Conservation (phyloP, 2,113 vertebrate species). For the Suncus etruscus region DNA sequence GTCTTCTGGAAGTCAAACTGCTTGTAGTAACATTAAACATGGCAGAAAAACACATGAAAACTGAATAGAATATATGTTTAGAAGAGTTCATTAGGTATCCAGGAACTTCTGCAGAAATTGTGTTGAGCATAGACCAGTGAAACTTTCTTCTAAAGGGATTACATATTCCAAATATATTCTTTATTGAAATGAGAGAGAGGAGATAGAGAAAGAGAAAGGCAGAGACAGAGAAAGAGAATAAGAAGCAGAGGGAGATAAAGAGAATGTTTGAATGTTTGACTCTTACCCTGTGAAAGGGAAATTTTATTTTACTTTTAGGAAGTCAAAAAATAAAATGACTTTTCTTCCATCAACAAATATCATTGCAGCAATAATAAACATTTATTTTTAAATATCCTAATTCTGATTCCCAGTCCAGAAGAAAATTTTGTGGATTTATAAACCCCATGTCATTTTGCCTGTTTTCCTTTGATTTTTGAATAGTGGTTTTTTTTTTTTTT, state of each 20-base stretch:
- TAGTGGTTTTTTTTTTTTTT: neutral
- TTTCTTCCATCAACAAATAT: slow-evolving; percentile 13
- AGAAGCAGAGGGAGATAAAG: no score
- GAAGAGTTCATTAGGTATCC: slow-evolving; percentile 14
- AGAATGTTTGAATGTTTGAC: neutral
- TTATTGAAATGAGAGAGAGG: neutral
- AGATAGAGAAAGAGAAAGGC: no score
- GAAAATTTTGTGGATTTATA: neutral
- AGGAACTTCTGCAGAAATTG: neutral
- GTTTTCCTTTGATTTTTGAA: neutral
- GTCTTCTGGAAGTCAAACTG: slow-evolving; percentile 64
- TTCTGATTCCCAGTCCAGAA: neutral
- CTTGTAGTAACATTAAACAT: slow-evolving; percentile 23
- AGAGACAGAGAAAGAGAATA: no score
- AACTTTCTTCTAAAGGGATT: slow-evolving; percentile 31
- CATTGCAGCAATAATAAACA: neutral
- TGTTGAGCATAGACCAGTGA: neutral
- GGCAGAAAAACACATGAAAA: slow-evolving; percentile 33
- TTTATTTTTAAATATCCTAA: slow-evolving; percentile 9
- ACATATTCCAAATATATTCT: neutral
- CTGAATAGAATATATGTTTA: slow-evolving; percentile 62
- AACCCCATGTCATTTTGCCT: neutral
- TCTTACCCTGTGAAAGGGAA: neutral
- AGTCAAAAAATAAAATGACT: slow-evolving; percentile 13
- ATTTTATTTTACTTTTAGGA: slow-evolving; percentile 8